Evolutionary conservation across 2,797 vertebrate species (phyloP).

Genomic region (Emydoidea blandingii): DNA sequence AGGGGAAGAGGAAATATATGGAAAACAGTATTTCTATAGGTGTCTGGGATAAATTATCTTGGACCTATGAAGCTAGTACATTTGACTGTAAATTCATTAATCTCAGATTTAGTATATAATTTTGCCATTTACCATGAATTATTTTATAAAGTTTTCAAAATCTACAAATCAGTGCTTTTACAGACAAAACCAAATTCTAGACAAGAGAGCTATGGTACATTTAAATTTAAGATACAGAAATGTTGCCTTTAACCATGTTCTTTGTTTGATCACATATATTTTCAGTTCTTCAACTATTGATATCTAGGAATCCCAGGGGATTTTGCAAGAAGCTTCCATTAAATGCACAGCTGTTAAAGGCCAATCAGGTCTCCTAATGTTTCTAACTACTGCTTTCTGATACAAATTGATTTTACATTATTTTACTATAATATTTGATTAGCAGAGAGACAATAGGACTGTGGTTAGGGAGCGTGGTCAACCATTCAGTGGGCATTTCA

Average conservation of each 20-base stretch:
- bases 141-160: conserved; percentile 9
- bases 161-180: not conserved
- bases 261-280: not conserved
- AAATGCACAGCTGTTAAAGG: not conserved
- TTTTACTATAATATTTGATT: not conserved
- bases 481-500: not conserved
- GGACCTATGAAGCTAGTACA: not conserved
- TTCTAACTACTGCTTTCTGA: not conserved
- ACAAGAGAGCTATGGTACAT: not conserved
- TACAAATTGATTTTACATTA: not conserved
- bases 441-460: not conserved
- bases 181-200: not conserved
- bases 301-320: not conserved
- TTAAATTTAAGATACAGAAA: not conserved
- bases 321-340: not conserved
- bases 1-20: not conserved
- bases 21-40: fast-evolving
- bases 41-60: not conserved
- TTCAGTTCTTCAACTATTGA: not conserved
- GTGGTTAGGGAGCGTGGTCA: not conserved
- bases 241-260: not conserved
- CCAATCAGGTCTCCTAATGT: not conserved
- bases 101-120: fast-evolving
- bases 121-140: not conserved
- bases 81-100: not conserved